Conservation (phyloP, 2,888 invertebrate genomes). For the Crocallis elinguaria region DNA sequence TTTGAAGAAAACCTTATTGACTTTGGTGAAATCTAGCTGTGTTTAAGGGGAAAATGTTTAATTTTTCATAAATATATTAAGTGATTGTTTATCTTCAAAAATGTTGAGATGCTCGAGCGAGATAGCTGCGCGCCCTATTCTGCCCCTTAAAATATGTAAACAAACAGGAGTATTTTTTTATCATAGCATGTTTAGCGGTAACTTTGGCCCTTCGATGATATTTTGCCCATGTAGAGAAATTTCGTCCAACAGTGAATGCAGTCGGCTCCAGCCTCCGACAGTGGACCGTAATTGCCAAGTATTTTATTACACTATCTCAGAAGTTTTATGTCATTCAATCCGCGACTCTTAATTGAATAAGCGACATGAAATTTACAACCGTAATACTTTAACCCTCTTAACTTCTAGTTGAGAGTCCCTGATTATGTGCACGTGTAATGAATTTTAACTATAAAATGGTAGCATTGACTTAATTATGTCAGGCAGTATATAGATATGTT, state of each 20-base stretch:
- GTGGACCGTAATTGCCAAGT: constrained; percentile 77
- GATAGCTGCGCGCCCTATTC: too few relatives aligned
- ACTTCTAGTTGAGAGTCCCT: constrained; percentile 66
- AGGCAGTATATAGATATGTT: neutral
- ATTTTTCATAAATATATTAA: too few relatives aligned
- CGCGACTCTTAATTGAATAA: constrained; percentile 81
- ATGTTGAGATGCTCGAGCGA: too few relatives aligned
- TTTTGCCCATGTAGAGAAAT: too few relatives aligned
- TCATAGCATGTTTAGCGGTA: too few relatives aligned
- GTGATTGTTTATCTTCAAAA: too few relatives aligned
- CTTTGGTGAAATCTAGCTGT: too few relatives aligned
- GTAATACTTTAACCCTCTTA: constrained; percentile 74
- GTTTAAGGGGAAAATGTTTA: too few relatives aligned
- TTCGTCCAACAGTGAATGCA: constrained; percentile 2
- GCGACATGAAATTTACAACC: constrained; percentile 79
- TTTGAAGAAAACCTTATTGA: too few relatives aligned
- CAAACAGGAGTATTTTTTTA: too few relatives aligned
- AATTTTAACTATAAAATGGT: constrained; percentile 16
- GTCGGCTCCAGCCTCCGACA: constrained; percentile 56
- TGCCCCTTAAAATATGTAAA: too few relatives aligned
- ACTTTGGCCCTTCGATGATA: too few relatives aligned
- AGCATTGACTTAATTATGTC: neutral
- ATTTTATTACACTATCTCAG: constrained; percentile 79
- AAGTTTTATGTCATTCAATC: constrained; percentile 83
- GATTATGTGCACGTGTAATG: constrained; percentile 46